phyloP scores from a whole-genome alignment of 2,888 invertebrate species.

The Xestia sexstrigata region DNA sequence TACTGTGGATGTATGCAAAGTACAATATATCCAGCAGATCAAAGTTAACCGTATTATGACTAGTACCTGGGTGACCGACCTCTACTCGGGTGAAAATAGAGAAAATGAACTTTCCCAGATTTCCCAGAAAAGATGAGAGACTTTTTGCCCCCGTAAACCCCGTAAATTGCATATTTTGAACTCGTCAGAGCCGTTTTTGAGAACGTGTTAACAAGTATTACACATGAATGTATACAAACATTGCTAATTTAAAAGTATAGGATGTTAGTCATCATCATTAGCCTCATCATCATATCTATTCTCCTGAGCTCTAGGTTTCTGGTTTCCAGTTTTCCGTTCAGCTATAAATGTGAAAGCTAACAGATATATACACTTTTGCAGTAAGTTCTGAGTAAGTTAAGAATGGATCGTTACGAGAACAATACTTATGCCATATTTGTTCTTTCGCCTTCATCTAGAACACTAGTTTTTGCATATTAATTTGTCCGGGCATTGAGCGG shows the following conservation, averaged over 20 bases:
- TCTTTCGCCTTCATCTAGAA: background rate
- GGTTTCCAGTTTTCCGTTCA: background rate
- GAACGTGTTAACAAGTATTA: too few species aligned
- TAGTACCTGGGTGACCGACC: too few species aligned
- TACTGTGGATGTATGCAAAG: background rate
- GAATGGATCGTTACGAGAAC: background rate
- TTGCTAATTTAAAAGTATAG: too few species aligned
- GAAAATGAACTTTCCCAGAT: too few species aligned
- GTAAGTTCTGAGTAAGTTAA: background rate
- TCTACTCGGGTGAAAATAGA: too few species aligned
- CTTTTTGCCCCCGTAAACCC: too few species aligned
- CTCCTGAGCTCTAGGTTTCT: background rate
- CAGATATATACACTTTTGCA: background rate
- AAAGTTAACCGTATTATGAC: background rate
- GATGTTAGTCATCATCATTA: background rate
- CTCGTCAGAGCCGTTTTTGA: too few species aligned
- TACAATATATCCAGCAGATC: background rate
- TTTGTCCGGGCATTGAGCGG: constrained; percentile 23
- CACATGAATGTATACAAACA: too few species aligned
- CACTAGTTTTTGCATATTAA: constrained; percentile 43
- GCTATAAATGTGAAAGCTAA: background rate
- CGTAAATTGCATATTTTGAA: too few species aligned
- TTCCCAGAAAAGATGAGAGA: too few species aligned
- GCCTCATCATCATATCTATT: background rate
- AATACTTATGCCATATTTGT: background rate